Percentiles rank a stretch among this genome's conserved stretches.
These are phyloP conservation scores for Choristoneura fumiferana DNA, from an alignment of 1,140 invertebrate genomes.

Conservation along the genomic window DNA sequence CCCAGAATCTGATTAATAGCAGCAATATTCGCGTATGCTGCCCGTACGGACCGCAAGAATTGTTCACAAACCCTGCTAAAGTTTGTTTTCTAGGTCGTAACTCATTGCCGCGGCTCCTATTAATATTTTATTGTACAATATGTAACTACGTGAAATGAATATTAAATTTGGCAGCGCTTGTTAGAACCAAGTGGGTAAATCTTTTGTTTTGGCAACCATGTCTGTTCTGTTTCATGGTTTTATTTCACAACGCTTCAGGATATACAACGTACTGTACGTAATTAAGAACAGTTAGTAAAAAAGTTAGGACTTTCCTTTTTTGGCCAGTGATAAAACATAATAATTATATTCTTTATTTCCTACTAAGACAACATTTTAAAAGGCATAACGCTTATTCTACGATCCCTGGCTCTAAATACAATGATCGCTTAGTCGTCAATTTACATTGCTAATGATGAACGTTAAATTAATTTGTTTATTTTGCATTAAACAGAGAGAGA, in stretches of 20 bases:
- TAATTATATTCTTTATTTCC: too few relatives aligned
- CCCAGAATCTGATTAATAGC: slow-evolving; percentile 60
- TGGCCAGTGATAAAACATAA: too few relatives aligned
- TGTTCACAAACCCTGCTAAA: slow-evolving; percentile 36
- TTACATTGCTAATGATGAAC: slow-evolving; percentile 29
- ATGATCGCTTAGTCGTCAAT: slow-evolving; percentile 36
- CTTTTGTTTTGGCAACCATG: background rate
- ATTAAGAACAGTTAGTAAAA: too few relatives aligned
- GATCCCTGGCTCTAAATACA: slow-evolving; percentile 17
- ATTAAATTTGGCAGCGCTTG: background rate
- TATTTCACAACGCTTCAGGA: too few relatives aligned
- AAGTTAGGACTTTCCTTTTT: too few relatives aligned
- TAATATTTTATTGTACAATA: slow-evolving; percentile 23
- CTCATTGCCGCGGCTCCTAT: slow-evolving; percentile 26
- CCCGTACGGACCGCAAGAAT: slow-evolving; percentile 52
- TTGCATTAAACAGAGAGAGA: slow-evolving; percentile 17
- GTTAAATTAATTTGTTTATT: slow-evolving; percentile 25
- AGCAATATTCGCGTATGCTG: slow-evolving; percentile 52
- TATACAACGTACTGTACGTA: too few relatives aligned
- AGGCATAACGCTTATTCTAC: too few relatives aligned
- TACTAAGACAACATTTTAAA: too few relatives aligned
- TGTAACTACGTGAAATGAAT: background rate
- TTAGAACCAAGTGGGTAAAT: background rate
- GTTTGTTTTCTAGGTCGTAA: slow-evolving; percentile 37
- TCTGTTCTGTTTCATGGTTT: too few relatives aligned